Evolutionary conservation across 2,888 invertebrate genomes (phyloP).

Genomic region (Chesias legatella): DNA sequence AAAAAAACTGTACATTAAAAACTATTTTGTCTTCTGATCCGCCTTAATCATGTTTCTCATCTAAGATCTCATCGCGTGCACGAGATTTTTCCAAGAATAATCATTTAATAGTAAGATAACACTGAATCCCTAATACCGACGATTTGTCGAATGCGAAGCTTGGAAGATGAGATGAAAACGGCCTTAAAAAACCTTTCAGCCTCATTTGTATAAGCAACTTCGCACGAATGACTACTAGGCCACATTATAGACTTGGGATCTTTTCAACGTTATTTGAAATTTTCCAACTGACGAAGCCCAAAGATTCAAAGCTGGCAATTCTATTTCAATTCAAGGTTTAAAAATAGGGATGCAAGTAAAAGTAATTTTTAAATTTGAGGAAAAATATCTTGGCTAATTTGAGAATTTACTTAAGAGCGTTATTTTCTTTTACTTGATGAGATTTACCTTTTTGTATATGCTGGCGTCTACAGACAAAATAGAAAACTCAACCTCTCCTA

Average conservation of each 20-base stretch:
- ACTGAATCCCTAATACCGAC: neutral
- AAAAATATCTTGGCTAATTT: too few species aligned
- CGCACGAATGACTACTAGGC: constrained; percentile 20
- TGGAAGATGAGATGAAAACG: constrained; percentile 7
- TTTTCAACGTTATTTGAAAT: constrained; percentile 25
- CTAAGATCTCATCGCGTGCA: neutral
- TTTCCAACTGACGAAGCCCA: constrained; percentile 25
- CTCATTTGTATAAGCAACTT: constrained; percentile 34
- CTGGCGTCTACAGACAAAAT: too few species aligned
- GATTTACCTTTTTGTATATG: too few species aligned
- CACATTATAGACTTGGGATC: constrained; percentile 19
- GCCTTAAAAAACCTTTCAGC: constrained; percentile 30
- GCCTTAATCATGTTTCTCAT: constrained; percentile 3
- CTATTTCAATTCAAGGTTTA: constrained; percentile 14
- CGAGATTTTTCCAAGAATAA: too few species aligned
- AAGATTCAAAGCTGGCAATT: constrained; percentile 22
- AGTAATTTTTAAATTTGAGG: too few species aligned
- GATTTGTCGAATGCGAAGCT: constrained; percentile 9
- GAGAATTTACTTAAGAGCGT: too few species aligned
- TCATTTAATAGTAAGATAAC: neutral
- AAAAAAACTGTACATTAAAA: too few species aligned
- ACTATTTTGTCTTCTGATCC: constrained; percentile 1
- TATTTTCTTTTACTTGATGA: too few species aligned
- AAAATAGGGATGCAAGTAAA: too few species aligned
- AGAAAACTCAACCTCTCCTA: too few species aligned